These are phyloP conservation scores for Lasiommata megera DNA, from an alignment of 2,888 invertebrate genomes.

Conservation along the genomic window DNA sequence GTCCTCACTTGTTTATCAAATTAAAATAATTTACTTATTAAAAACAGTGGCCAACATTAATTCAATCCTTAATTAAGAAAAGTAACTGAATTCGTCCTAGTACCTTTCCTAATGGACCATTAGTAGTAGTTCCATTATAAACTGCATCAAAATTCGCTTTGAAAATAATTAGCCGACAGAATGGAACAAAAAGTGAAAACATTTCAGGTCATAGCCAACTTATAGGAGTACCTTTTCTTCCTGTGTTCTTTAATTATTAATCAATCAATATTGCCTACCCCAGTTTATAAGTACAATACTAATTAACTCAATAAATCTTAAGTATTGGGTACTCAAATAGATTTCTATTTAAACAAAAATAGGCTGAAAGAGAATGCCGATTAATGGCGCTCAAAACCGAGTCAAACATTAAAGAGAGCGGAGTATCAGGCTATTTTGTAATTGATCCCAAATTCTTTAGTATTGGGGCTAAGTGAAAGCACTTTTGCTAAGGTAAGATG, in stretches of 20 bases:
- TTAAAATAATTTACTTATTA: no score
- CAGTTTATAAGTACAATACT: background rate
- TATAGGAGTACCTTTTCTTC: no score
- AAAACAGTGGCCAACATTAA: no score
- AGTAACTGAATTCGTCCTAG: no score
- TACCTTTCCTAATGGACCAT: no score
- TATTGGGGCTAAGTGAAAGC: conserved; percentile 59
- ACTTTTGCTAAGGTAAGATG: conserved; percentile 65
- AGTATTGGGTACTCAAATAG: background rate
- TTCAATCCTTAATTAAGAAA: no score
- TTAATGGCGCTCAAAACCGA: conserved; percentile 30
- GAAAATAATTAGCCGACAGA: no score
- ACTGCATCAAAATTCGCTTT: no score
- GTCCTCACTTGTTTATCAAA: no score
- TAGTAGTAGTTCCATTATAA: no score
- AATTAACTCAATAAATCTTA: background rate
- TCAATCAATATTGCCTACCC: background rate
- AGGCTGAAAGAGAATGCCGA: conserved; percentile 5
- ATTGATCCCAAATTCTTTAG: conserved; percentile 53
- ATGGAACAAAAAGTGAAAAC: no score
- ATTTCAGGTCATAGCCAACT: no score
- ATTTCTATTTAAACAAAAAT: background rate
- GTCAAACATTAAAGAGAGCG: conserved; percentile 38
- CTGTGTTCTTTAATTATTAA: background rate
- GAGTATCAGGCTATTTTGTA: conserved; percentile 48